A percentile compares a stretch with the other conserved stretches of the same genome.
These are phyloP conservation scores for Arothron firmamentum DNA, from an alignment of 2,113 vertebrate genomes.

Conservation along the genomic window DNA sequence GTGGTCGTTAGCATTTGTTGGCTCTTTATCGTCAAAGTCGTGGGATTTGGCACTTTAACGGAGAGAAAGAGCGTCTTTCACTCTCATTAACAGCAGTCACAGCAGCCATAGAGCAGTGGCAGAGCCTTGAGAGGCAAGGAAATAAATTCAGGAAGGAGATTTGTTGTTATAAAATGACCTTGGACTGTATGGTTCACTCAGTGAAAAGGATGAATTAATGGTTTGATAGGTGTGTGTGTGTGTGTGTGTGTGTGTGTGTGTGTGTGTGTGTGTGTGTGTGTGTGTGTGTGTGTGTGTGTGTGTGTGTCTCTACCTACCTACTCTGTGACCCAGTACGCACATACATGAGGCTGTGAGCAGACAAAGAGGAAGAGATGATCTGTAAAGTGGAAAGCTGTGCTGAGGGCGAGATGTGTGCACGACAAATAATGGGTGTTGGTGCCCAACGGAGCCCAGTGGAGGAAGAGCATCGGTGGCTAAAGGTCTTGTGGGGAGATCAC, in stretches of 20 bases:
- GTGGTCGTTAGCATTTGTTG: too few species aligned
- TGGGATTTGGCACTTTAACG: too few species aligned
- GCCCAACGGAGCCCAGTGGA: slow-evolving; percentile 39
- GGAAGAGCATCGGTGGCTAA: slow-evolving; percentile 23
- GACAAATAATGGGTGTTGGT: slow-evolving; percentile 52
- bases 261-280: slow-evolving; percentile 27
- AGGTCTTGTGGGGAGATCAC: slow-evolving; percentile 34
- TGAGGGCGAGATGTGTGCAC: slow-evolving; percentile 30
- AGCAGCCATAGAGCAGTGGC: slow-evolving; percentile 14
- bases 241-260: slow-evolving; percentile 18
- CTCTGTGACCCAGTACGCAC: slow-evolving; percentile 12
- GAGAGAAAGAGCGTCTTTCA: slow-evolving; percentile 10
- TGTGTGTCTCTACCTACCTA: slow-evolving; percentile 13
- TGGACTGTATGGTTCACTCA: slow-evolving; percentile 26
- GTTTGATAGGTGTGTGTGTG: slow-evolving; percentile 34
- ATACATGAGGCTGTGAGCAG: slow-evolving; percentile 3
- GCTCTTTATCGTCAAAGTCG: too few species aligned
- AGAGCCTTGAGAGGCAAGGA: slow-evolving; percentile 17
- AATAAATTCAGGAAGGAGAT: slow-evolving; percentile 15
- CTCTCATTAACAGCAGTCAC: slow-evolving; percentile 37
- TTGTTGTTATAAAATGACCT: slow-evolving; percentile 23
- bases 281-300: slow-evolving; percentile 16
- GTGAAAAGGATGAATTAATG: slow-evolving; percentile 33
- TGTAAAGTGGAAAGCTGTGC: slow-evolving; percentile 60
- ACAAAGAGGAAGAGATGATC: slow-evolving; percentile 21